phyloP scores from a whole-genome alignment of 2,113 vertebrate genomes.

The Ceyx margarethae region DNA sequence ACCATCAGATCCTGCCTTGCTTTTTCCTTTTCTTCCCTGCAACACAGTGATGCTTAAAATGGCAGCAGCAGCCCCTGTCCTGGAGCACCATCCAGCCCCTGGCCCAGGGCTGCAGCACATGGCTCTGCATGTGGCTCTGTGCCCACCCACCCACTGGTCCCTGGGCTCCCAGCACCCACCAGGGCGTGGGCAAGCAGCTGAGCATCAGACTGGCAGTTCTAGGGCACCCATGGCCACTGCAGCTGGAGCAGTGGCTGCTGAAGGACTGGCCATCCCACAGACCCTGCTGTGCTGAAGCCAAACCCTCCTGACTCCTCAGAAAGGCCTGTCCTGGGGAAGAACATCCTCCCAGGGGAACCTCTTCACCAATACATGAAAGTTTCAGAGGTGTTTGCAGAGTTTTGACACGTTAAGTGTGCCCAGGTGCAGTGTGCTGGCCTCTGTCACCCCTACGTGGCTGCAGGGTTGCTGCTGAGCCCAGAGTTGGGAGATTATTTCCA shows the following conservation, averaged over 20 bases:
- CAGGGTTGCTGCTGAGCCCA: accelerated
- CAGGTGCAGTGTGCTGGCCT: background rate
- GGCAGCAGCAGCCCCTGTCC: background rate
- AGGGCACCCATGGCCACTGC: background rate
- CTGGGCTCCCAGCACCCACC: background rate
- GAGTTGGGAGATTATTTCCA: background rate
- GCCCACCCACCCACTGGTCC: background rate
- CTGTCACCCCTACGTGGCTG: background rate
- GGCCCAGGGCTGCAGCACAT: background rate
- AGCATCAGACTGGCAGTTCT: background rate
- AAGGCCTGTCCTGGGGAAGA: background rate
- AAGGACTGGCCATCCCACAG: accelerated
- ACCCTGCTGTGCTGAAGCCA: background rate
- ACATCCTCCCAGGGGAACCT: background rate
- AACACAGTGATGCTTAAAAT: background rate
- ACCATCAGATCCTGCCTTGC: background rate
- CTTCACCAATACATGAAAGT: accelerated
- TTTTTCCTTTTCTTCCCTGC: background rate
- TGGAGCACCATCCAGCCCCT: background rate
- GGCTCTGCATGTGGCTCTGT: background rate
- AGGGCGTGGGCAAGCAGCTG: accelerated
- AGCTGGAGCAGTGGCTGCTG: background rate
- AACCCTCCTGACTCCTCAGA: background rate
- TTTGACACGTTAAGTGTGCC: accelerated
- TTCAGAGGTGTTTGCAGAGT: background rate